Percentiles rank a stretch among this genome's conserved stretches.
Conservation (phyloP, 2,888 invertebrate species). For the Mayetiola destructor region DNA sequence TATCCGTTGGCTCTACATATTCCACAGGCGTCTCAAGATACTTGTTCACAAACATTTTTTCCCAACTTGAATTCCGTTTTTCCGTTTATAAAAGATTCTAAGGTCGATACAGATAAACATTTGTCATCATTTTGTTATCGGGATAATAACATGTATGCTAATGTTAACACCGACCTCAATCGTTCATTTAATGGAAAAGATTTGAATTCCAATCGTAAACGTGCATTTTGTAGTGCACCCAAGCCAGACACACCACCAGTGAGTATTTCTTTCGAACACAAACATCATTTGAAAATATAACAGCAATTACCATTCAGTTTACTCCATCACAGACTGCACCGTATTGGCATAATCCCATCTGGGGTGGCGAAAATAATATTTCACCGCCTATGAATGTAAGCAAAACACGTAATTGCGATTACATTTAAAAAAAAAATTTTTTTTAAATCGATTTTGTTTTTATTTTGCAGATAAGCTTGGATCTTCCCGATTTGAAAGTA, state of each 20-base stretch:
- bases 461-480: not conserved
- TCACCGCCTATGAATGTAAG: not conserved
- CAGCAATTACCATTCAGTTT: not conserved
- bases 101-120: not conserved
- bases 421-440: not conserved
- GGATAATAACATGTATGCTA: not conserved
- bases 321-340: conserved; percentile 26
- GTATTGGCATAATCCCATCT: conserved; percentile 35
- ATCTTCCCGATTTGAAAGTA: not conserved
- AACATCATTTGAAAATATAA: not conserved
- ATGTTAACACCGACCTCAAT: not conserved
- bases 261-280: conserved; percentile 22
- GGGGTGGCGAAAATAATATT: conserved; percentile 21
- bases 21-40: no score
- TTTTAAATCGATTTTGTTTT: not conserved
- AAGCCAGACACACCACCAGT: conserved; percentile 30
- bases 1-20: no score
- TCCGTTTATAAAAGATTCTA: not conserved
- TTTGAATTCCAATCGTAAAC: not conserved
- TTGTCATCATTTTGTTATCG: not conserved
- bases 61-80: not conserved
- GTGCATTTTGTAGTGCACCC: conserved; percentile 24
- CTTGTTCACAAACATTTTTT: no score
- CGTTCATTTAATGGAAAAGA: not conserved
- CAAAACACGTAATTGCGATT: not conserved